Percentiles rank a stretch among this genome's conserved stretches.
Conservation (phyloP, 2,888 invertebrate genomes). For the Thyatira batis region DNA sequence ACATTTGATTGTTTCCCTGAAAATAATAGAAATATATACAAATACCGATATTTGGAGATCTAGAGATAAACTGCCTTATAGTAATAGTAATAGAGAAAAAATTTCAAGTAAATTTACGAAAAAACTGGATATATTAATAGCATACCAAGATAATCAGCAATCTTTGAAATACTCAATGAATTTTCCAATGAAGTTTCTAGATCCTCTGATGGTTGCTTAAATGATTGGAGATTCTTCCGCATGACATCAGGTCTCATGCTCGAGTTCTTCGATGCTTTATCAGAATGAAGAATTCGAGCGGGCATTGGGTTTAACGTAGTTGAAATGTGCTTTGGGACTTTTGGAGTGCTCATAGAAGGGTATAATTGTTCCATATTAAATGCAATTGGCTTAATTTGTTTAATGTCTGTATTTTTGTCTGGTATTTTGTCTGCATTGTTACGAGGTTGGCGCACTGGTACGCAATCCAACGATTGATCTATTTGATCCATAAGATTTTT, state of each 20-base stretch:
- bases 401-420: conserved; percentile 24
- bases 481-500: conserved; percentile 42
- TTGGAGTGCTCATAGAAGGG: neutral
- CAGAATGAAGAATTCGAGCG: neutral
- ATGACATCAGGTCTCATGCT: conserved; percentile 50
- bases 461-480: conserved; percentile 60
- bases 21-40: too few relatives aligned
- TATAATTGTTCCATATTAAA: neutral
- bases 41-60: too few relatives aligned
- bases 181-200: conserved; percentile 59
- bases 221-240: conserved; percentile 50
- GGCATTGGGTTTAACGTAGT: conserved; percentile 1
- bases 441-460: conserved; percentile 67
- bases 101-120: neutral
- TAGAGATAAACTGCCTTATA: conserved; percentile 1
- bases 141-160: conserved; percentile 71
- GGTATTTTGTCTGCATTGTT: conserved; percentile 31
- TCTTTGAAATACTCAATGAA: conserved; percentile 70
- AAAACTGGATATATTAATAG: too few relatives aligned
- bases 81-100: too few relatives aligned
- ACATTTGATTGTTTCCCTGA: conserved; percentile 67
- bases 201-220: conserved; percentile 50
- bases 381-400: conserved; percentile 6
- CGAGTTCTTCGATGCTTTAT: conserved; percentile 26
- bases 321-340: neutral